Conservation (phyloP, 2,888 invertebrate species). For the Tineola bisselliella region DNA sequence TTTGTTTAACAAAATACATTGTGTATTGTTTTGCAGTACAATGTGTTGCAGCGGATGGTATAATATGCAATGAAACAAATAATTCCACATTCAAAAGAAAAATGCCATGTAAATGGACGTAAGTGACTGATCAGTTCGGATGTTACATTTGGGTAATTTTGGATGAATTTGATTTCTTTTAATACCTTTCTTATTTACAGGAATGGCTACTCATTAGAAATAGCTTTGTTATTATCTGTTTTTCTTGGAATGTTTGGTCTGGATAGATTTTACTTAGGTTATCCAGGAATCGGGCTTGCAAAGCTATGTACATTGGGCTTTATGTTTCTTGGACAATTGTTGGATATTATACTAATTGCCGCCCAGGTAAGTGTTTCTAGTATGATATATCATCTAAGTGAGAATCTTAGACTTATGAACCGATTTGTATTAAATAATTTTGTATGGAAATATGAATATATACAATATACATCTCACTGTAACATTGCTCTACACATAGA, state of each 20-base stretch:
- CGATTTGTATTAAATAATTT: no score
- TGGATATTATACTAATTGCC: constrained; percentile 96
- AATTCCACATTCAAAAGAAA: constrained; percentile 83
- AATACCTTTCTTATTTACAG: constrained; percentile 54
- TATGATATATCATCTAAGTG: background rate
- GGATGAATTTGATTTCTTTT: no score
- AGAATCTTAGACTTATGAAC: no score
- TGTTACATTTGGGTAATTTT: background rate
- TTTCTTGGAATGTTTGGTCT: constrained; percentile 98
- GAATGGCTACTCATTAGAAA: constrained; percentile 94
- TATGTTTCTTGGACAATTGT: constrained; percentile 93
- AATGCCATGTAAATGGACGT: constrained; percentile 95
- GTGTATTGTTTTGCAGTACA: constrained; percentile 66
- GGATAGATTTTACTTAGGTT: constrained; percentile 98
- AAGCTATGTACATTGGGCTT: constrained; percentile 97
- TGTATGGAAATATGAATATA: no score
- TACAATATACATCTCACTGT: no score
- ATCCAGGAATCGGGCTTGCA: constrained; percentile 93
- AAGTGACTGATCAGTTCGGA: constrained; percentile 50
- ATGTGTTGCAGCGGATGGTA: constrained; percentile 84
- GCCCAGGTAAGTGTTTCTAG: constrained; percentile 69
- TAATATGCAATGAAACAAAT: constrained; percentile 82
- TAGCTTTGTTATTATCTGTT: constrained; percentile 90
- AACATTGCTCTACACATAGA: no score
- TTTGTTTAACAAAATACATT: background rate